Evolutionary conservation across 2,797 vertebrate genomes (phyloP), one percentile per base, ranked within the genome.

Genomic region (Allobates femoralis): DNA sequence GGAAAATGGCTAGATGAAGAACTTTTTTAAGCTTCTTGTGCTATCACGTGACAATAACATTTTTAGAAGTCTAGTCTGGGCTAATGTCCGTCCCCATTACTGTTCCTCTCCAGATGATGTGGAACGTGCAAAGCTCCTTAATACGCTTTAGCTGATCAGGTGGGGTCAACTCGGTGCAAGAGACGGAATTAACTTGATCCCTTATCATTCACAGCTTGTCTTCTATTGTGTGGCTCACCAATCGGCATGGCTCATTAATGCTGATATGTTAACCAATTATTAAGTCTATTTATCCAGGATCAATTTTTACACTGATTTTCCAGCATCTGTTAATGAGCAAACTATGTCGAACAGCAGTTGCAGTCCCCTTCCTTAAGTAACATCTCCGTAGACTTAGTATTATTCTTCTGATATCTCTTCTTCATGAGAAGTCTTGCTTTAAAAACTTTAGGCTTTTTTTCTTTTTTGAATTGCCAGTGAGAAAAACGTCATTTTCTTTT

Each of bases 401-500:
- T 15, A 51, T 88, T 90, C 89, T 91, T 92, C 87, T 90, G 79
- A 76, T 67, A 89, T 79, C 88, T 93, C 91, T 91, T 93, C 90
- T 37, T 46, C 84, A 84, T 16, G 90, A 93, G 91, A 93, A 93
- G 93, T 93, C 86, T 91, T 93, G 90, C 92, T 83, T 71, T 79
- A 73, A 73, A 23, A 79, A 79, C 66, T 46, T 73, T 66, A 32
- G 30, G 26, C 30, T 85, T 79, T 69, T 66, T 51, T 32, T 66
- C 41, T 46, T 92, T 89, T 91, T 92, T 90, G 26, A 73, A 83
- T 83, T 90, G 91, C 92, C 92, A 96, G 93, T 92, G 92, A 95
- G 94, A 93, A 94, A 94, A 93, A 92, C 90, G 93, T 92, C 96
- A 97, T 95, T 96, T 97, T 56, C 75, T 93, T 94, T 50, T 74